Base-by-base conservation (phyloP, 1,140 invertebrate species). In the Sarcophaga bullata region DNA sequence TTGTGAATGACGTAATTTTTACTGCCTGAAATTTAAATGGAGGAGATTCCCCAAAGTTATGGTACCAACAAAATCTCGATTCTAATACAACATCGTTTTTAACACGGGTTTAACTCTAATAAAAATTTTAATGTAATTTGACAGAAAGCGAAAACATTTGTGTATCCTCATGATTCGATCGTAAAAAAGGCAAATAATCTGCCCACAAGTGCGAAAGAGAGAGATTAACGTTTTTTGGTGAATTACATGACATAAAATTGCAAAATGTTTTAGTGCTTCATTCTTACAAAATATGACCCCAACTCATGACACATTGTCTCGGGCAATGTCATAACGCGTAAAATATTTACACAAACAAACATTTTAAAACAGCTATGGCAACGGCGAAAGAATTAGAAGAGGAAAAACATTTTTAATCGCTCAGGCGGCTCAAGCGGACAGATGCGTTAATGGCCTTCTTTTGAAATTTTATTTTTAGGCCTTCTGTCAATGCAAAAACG, bases 401-500 rank as follows among this genome's bases (percentile, higher is more conserved):
- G 19, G 54, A 17, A 72, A 25, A 62, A 15, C 46, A 50, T 17
- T 19, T 13, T 81, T 81, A 81, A 81, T 49, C 81, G 81, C 72
- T 73, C 47, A 73, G 81, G 62, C 62, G 81, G 25, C 25, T 37
- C 25, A 37, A 37, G 80, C 52, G 81, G 81, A 81, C 81, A 81
- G 81, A 81, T 81, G 81, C 58, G 81, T 73, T 81, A 81, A 81
- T 81, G 72, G 52, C 13, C 46, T 52, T 81, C 25, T 47, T 73
- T 72, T 50, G 48, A 76, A 37, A n/a, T 76, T 76, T 49, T 68
- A 49, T 81, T 48, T 37, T 15, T 9, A 11, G 62, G 52, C 58
- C 80, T 47, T 81, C 52, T 81, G 52, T 37, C 78, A 76, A 8
- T n/a, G 11, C n/a, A 8, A 7, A 8, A 25, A 9, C 75, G 3